These are phyloP conservation scores for Rhaphigaster nebulosa DNA, from an alignment of 2,888 invertebrate genomes.

Conservation along the genomic window DNA sequence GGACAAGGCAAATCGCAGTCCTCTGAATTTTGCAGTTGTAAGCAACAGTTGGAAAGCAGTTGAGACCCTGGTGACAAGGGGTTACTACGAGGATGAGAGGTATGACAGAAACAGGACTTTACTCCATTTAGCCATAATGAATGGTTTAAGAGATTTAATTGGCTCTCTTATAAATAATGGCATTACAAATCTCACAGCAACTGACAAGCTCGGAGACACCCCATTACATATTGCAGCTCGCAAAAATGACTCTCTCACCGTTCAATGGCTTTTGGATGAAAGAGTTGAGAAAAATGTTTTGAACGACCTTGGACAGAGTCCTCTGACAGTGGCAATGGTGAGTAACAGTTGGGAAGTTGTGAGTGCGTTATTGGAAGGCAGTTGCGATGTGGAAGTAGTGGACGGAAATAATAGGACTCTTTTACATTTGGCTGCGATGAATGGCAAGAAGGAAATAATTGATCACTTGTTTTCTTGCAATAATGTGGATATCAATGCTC, in stretches of 20 bases:
- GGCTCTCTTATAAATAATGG: neutral
- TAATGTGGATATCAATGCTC: neutral
- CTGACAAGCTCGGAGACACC: neutral
- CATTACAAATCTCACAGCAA: neutral
- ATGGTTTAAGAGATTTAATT: neutral
- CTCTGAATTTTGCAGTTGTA: neutral
- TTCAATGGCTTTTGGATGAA: neutral
- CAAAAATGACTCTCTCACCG: neutral
- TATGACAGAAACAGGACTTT: neutral
- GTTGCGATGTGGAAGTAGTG: neutral
- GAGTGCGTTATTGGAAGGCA: neutral
- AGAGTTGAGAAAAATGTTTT: neutral
- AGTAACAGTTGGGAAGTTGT: neutral
- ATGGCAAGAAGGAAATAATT: neutral
- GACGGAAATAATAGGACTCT: neutral
- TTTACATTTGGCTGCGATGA: neutral
- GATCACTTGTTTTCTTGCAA: neutral
- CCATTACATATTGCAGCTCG: neutral
- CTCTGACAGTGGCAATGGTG: neutral
- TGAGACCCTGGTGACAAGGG: neutral
- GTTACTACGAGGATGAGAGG: neutral
- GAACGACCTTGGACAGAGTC: neutral
- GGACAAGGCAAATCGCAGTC: neutral
- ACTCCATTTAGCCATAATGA: neutral
- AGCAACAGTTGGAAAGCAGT: neutral